These are phyloP conservation scores for Oxytorus armatus DNA, from an alignment of 2,888 invertebrate genomes.

Conservation along the genomic window DNA sequence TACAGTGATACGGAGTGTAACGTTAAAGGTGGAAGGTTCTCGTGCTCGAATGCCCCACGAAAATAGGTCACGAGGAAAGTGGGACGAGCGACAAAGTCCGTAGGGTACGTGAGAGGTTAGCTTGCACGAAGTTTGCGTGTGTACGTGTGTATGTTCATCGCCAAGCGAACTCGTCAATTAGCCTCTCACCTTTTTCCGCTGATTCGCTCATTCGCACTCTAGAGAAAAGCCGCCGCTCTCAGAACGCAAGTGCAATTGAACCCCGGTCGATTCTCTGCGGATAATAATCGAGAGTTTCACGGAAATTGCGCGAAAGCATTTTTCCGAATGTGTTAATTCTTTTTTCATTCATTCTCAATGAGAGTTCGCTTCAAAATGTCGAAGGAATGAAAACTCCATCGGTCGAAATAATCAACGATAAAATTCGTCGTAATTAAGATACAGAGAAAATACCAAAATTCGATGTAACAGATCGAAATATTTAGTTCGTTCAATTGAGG, in stretches of 20 bases:
- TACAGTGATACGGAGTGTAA: not conserved
- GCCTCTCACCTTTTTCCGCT: conserved; percentile 57
- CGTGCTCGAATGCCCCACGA: conserved; percentile 46
- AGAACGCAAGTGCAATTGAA: not conserved
- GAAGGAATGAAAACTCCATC: not conserved
- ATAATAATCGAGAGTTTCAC: not conserved
- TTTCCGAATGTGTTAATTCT: not conserved
- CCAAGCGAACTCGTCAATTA: conserved; percentile 58
- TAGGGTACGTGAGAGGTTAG: conserved; percentile 25
- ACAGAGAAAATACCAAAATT: not conserved
- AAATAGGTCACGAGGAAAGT: conserved; percentile 64
- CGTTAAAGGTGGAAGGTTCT: conserved; percentile 60
- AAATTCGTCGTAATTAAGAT: not conserved
- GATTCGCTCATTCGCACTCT: conserved; percentile 37
- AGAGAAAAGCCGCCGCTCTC: conserved; percentile 23
- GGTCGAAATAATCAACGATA: not conserved
- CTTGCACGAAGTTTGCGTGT: conserved; percentile 4
- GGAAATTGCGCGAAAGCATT: conserved; percentile 20
- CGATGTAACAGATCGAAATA: not conserved
- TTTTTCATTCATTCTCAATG: not conserved
- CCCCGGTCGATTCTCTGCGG: not conserved
- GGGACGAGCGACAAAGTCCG: conserved; percentile 45
- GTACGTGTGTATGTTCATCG: conserved; percentile 23
- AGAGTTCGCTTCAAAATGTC: not conserved
- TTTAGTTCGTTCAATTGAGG: not conserved